Percentiles rank a stretch among this genome's conserved stretches.
These are phyloP conservation scores for Drosophila yakuba DNA, from an alignment of 1,140 invertebrate genomes.

Conservation along the genomic window DNA sequence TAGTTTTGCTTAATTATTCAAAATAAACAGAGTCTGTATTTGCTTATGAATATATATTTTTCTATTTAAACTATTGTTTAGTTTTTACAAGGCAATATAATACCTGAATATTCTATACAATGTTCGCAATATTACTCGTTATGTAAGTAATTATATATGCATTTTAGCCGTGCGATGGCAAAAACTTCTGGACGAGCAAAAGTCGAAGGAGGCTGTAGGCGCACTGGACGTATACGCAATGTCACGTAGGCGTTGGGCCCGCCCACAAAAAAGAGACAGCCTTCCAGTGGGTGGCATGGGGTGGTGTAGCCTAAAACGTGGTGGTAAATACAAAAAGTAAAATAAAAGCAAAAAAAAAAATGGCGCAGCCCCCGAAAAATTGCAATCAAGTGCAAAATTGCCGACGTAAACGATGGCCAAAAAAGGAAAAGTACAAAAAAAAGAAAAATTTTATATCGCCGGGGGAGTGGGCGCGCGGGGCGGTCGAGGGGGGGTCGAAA, in stretches of 20 bases:
- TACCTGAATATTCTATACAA: too few relatives aligned
- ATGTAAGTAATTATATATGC: too few relatives aligned
- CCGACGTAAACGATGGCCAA: slow-evolving; percentile 80
- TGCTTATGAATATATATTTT: too few relatives aligned
- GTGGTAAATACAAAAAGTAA: slow-evolving; percentile 19
- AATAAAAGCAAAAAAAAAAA: slow-evolving; percentile 5
- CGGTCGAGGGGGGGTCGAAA: not conserved
- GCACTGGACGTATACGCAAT: slow-evolving; percentile 79
- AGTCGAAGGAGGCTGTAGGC: slow-evolving; percentile 43
- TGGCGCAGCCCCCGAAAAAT: slow-evolving; percentile 79
- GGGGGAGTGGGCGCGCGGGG: not conserved
- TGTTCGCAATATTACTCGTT: not conserved
- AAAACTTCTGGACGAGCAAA: slow-evolving; percentile 3
- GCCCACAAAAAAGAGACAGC: slow-evolving; percentile 16
- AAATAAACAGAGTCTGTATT: too few relatives aligned
- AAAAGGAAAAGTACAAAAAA: slow-evolving; percentile 34
- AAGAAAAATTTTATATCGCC: slow-evolving; percentile 39
- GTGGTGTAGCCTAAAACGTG: not conserved
- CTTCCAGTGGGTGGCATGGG: not conserved
- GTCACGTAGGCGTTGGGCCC: slow-evolving; percentile 52
- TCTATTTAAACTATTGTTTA: too few relatives aligned
- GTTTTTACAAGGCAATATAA: too few relatives aligned
- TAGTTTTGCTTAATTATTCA: too few relatives aligned
- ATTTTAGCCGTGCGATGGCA: not conserved
- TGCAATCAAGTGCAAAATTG: slow-evolving; percentile 84